Percentiles rank a stretch among this genome's conserved stretches.
phyloP scores from a whole-genome alignment of 2,888 invertebrate species.

The Hemistola chrysoprasaria region DNA sequence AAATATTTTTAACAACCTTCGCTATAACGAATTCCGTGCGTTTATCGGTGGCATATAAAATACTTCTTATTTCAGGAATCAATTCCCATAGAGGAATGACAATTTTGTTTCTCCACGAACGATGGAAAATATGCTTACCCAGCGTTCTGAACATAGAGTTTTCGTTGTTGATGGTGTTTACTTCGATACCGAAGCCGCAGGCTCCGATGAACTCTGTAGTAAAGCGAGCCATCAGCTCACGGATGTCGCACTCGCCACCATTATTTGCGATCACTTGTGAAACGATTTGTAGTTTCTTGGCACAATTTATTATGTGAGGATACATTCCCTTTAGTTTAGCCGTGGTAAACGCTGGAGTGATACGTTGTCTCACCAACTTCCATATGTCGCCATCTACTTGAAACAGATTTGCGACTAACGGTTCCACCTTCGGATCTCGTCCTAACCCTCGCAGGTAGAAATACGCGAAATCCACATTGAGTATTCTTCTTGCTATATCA shows the following conservation, averaged over 20 bases:
- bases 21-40: constrained; percentile 30
- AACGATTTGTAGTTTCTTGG: constrained; percentile 48
- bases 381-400: constrained; percentile 57
- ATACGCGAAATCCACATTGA: constrained; percentile 50
- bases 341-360: constrained; percentile 64
- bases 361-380: constrained; percentile 56
- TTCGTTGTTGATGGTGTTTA: constrained; percentile 51
- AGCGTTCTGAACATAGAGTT: constrained; percentile 46
- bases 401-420: constrained; percentile 50
- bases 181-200: constrained; percentile 56
- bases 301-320: constrained; percentile 56
- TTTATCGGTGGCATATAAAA: constrained; percentile 28
- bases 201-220: constrained; percentile 59
- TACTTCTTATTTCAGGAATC: constrained; percentile 42
- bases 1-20: constrained; percentile 43
- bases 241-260: constrained; percentile 45
- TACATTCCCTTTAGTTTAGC: constrained; percentile 65
- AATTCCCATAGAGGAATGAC: constrained; percentile 41
- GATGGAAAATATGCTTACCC: constrained; percentile 41
- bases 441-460: constrained; percentile 54
- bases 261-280: constrained; percentile 41
- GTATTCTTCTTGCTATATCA: constrained; percentile 46
- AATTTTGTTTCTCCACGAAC: constrained; percentile 30
- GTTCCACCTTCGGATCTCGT: constrained; percentile 43
- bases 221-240: constrained; percentile 57